Percentiles rank a stretch among this genome's conserved stretches.
Evolutionary conservation across 2,113 vertebrate genomes (phyloP).

Genomic region (Picathartes gymnocephalus): DNA sequence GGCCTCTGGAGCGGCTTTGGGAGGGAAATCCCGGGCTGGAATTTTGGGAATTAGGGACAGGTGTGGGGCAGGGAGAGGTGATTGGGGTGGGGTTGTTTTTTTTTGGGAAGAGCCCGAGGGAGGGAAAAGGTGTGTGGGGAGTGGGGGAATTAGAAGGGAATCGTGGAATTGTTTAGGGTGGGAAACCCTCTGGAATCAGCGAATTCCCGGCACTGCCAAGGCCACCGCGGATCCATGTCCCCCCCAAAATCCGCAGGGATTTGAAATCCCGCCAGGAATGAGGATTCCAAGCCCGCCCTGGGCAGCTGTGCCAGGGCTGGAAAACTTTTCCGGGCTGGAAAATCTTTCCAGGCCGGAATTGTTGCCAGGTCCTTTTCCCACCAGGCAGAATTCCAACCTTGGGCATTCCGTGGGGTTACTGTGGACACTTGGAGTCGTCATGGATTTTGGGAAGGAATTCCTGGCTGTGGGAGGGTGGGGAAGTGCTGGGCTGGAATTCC

Average conservation of each 20-base stretch:
- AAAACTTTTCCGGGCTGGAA: not conserved
- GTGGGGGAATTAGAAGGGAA: not conserved
- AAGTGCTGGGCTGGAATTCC: not conserved
- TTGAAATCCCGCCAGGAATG: not conserved
- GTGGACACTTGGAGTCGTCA: not conserved
- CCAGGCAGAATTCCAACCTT: not conserved
- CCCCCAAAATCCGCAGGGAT: not conserved
- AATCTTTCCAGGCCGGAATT: not conserved
- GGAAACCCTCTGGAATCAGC: not conserved
- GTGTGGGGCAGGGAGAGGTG: not conserved
- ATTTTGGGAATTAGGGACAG: not conserved
- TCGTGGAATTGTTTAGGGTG: not conserved
- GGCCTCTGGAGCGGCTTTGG: not conserved
- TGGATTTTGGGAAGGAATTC: not conserved
- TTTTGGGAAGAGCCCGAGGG: not conserved
- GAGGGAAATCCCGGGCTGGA: not conserved
- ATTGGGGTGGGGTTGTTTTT: fast-evolving
- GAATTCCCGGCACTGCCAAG: not conserved
- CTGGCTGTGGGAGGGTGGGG: no score
- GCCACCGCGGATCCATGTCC: fast-evolving
- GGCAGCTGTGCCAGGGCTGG: not conserved
- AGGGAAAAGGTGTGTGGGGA: not conserved
- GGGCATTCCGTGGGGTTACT: not conserved
- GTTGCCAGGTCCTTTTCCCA: not conserved
- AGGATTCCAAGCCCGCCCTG: no score